phyloP scores from a whole-genome alignment of 1,140 invertebrate genomes.

The Drosophila bocki region DNA sequence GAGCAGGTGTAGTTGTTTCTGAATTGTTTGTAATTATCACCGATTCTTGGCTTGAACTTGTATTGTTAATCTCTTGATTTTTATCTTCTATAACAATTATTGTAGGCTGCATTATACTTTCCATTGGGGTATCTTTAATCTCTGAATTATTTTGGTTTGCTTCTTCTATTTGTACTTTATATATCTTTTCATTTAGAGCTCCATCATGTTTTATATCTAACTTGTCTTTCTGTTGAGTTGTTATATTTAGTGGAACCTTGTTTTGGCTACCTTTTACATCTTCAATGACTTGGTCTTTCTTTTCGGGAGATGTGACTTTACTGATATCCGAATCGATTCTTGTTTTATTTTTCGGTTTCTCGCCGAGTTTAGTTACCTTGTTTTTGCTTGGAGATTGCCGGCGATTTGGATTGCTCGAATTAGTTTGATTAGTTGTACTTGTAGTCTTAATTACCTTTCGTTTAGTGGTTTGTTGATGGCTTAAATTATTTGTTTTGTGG shows the following conservation, averaged over 20 bases:
- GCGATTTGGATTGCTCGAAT: conserved; percentile 5
- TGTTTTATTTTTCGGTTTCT: conserved; percentile 8
- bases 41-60: neutral
- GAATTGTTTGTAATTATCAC: neutral
- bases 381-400: conserved; percentile 4
- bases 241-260: neutral
- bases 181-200: neutral
- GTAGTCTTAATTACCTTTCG: conserved; percentile 30
- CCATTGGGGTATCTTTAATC: no score
- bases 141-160: neutral
- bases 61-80: neutral
- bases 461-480: neutral
- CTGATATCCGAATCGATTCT: conserved; percentile 7
- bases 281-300: conserved; percentile 3
- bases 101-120: neutral
- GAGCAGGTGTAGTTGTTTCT: neutral
- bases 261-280: conserved; percentile 2
- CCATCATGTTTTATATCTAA: neutral
- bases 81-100: no score
- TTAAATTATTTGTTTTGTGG: conserved; percentile 6
- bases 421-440: conserved; percentile 17
- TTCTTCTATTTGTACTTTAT: neutral
- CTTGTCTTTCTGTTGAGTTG: neutral
- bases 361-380: conserved; percentile 1
- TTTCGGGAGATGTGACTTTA: conserved; percentile 6